Evolutionary conservation across 1,140 invertebrate species (phyloP).

Genomic region (Wiebesia pumilae): DNA sequence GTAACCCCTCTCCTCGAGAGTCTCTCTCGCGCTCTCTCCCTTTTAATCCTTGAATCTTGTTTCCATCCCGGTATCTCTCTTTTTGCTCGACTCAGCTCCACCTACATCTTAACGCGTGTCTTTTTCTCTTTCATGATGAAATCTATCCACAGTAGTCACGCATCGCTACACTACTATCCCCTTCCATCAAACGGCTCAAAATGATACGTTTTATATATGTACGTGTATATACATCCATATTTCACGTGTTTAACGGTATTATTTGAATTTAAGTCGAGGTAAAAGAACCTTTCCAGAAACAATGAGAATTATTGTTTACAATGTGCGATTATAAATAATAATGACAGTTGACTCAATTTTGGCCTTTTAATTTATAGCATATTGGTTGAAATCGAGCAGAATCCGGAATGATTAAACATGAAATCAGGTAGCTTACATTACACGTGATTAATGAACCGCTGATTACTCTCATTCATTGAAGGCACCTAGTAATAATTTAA

Average conservation of each 20-base stretch:
- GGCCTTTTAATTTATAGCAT: too few species aligned
- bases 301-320: background rate
- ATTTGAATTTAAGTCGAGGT: background rate
- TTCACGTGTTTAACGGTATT: background rate
- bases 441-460: too few species aligned
- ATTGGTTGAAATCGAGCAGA: too few species aligned
- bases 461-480: too few species aligned
- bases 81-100: constrained; percentile 13
- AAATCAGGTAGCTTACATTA: too few species aligned
- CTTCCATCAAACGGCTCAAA: constrained; percentile 63
- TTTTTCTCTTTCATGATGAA: constrained; percentile 24
- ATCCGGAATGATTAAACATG: too few species aligned
- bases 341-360: too few species aligned
- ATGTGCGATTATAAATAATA: background rate
- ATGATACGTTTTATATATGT: constrained; percentile 69
- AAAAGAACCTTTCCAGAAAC: background rate
- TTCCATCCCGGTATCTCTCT: constrained; percentile 54
- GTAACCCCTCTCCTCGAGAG: constrained; percentile 61
- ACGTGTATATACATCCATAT: constrained; percentile 56
- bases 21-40: constrained; percentile 57
- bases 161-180: constrained; percentile 21
- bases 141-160: constrained; percentile 32
- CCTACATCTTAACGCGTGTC: background rate
- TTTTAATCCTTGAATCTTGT: constrained; percentile 59
- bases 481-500: too few species aligned